Evolutionary conservation across 2,888 invertebrate species (phyloP).

Genomic region (Esperia sulphurella): DNA sequence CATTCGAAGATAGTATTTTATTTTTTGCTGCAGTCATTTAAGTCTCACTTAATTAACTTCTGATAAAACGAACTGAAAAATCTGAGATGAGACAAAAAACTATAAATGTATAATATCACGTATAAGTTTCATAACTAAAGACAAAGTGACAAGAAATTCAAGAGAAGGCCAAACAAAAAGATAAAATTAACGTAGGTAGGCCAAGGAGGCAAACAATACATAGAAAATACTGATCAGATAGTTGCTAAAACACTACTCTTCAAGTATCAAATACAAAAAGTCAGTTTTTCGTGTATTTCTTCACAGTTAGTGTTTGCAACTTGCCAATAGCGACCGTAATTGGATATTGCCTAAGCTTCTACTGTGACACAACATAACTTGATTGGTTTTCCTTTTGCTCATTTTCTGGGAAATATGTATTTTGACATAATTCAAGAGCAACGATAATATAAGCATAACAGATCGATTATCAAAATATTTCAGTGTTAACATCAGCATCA

Average conservation of each 20-base stretch:
- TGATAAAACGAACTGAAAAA: too few species aligned
- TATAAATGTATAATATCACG: neutral
- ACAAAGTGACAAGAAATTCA: too few species aligned
- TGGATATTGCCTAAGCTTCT: constrained; percentile 29
- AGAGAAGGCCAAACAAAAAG: too few species aligned
- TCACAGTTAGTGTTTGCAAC: constrained; percentile 32
- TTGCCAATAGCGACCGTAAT: constrained; percentile 36
- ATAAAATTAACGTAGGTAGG: too few species aligned
- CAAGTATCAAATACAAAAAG: neutral
- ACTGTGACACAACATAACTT: constrained; percentile 18
- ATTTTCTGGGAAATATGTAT: neutral
- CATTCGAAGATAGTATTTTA: neutral
- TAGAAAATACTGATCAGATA: too few species aligned
- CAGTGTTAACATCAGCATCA: too few species aligned
- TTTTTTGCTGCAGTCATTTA: neutral
- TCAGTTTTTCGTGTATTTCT: constrained; percentile 21
- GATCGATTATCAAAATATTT: neutral
- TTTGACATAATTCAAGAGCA: neutral
- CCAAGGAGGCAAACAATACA: too few species aligned
- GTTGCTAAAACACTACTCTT: neutral
- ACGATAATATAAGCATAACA: neutral
- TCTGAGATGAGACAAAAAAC: neutral
- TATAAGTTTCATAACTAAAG: too few species aligned
- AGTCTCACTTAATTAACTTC: neutral
- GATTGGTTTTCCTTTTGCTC: constrained; percentile 2